Conservation (phyloP, 2,113 vertebrate genomes). For the Corapipo altera region DNA sequence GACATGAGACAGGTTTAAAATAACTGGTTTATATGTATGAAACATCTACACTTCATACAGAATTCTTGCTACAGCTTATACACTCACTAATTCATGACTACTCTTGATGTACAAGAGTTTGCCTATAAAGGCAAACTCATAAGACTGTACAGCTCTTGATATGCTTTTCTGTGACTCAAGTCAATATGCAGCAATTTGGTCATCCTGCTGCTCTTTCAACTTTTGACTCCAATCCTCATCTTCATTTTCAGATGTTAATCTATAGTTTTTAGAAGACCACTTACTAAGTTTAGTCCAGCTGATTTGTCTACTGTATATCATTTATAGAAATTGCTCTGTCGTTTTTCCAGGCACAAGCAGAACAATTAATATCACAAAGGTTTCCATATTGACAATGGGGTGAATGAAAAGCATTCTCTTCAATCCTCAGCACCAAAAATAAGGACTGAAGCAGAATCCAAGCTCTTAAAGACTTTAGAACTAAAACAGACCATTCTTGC, state of each 20-base stretch:
- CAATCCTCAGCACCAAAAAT: neutral
- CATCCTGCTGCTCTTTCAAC: neutral
- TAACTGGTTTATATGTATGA: neutral
- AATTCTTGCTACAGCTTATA: neutral
- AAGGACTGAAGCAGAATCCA: neutral
- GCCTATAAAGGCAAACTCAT: neutral
- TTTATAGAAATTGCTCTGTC: neutral
- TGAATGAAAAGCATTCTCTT: neutral
- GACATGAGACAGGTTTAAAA: neutral
- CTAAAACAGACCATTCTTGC: neutral
- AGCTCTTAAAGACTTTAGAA: neutral
- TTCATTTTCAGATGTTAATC: neutral
- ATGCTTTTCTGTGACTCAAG: neutral
- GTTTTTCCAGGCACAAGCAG: neutral
- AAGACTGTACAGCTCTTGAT: neutral
- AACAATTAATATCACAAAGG: neutral
- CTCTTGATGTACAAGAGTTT: neutral
- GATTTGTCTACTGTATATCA: neutral
- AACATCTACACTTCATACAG: neutral
- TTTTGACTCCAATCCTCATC: neutral
- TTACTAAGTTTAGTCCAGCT: neutral
- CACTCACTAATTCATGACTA: neutral
- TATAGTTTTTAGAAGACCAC: neutral
- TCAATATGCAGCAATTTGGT: accelerated
- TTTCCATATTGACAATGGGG: neutral